phyloP scores from a whole-genome alignment of 2,797 vertebrate genomes.

The Alcedo quadribrachys region DNA sequence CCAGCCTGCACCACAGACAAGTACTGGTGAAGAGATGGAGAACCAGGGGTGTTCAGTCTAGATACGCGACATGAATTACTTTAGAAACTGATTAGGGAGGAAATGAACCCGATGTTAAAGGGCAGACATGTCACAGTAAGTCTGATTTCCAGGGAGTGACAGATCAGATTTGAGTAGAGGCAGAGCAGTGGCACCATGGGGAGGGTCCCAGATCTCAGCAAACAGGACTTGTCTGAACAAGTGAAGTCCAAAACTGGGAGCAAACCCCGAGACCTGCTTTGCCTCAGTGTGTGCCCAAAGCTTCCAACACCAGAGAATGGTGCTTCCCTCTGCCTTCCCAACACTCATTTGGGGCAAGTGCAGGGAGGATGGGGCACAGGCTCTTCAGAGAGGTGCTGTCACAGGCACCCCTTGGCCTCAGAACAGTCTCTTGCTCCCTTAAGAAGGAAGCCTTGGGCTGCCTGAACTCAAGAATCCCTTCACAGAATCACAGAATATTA shows the following conservation, averaged over 20 bases:
- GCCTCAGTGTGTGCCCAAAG: neutral
- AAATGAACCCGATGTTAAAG: neutral
- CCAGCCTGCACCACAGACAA: neutral
- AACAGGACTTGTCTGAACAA: neutral
- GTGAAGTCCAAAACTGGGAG: neutral
- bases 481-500: neutral
- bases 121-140: neutral
- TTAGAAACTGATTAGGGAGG: conserved; percentile 18
- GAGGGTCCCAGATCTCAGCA: neutral
- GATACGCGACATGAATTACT: neutral
- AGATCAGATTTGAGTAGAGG: neutral
- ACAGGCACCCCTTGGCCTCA: neutral
- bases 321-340: neutral
- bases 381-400: neutral
- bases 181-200: neutral
- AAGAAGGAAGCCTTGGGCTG: rapidly evolving
- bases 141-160: neutral
- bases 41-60: neutral
- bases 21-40: neutral
- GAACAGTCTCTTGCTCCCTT: neutral
- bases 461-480: neutral
- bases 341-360: neutral
- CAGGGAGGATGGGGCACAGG: neutral
- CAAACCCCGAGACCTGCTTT: neutral
- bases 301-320: neutral